Base-by-base conservation (phyloP, 2,888 invertebrate genomes). In the Cryptocephalus primarius region DNA sequence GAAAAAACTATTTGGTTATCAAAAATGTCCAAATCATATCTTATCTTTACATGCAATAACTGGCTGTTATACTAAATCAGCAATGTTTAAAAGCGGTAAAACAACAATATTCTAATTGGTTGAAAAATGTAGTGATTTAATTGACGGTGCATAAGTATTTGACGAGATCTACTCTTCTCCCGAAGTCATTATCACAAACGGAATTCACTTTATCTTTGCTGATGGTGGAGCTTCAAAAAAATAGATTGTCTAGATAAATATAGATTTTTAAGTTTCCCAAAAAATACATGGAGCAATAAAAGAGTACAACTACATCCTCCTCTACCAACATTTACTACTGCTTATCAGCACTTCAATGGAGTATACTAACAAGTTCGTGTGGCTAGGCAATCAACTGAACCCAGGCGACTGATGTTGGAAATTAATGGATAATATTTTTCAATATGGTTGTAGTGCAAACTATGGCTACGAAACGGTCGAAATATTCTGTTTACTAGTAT, bases 171-270 rank as follows among this genome's bases (percentile, higher is more conserved):
- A n/a, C n/a, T 55, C 55, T 48, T 49, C 53, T 43, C 47, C 51
- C 47, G 44, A 56, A 33, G 41, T 40, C 39, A 40, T 61, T 32
- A 47, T 55, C 44, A 55, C 50, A 41, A 55, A 54, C n/a, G 56
- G 60, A 48, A 57, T 58, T 53, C 50, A 55, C 32, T 56, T 63
- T 50, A 55, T 60, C 48, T 52, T 60, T 57, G 48, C 54, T 43
- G 60, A 53, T 52, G 48, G n/a, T 34, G 9, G 34, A 34, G n/a
- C 34, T n/a, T 9, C 34, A 34, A 34, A 34, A 34, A 44, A n/a
- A n/a, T n/a, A n/a, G n/a, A n/a, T n/a, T n/a, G n/a, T n/a, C n/a
- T n/a, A n/a, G n/a, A n/a, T n/a, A n/a, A n/a, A n/a, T n/a, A n/a
- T n/a, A n/a, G n/a, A n/a, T n/a, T n/a, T n/a, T n/a, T n/a, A n/a